Conservation (phyloP, 37 sponge, comb jelly and placozoan genomes). For the Petrosia ficiformis region DNA sequence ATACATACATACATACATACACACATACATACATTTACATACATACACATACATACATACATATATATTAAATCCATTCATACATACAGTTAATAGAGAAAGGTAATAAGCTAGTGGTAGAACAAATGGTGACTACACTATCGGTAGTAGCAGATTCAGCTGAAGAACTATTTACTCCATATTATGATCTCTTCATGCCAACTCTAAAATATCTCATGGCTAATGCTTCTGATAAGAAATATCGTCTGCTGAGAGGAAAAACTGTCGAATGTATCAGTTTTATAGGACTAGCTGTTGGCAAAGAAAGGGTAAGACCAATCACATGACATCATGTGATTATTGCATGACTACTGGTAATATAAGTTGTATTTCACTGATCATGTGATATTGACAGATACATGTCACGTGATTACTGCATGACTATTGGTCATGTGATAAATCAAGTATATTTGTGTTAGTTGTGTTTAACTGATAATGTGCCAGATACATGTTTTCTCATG, state of each 20-base stretch:
- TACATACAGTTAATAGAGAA: slow-evolving; percentile 67
- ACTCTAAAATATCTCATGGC: slow-evolving; percentile 94
- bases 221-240: slow-evolving; percentile 74
- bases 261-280: slow-evolving; percentile 97
- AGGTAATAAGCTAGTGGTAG: slow-evolving; percentile 81
- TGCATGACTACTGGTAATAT: background rate
- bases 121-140: slow-evolving; percentile 89
- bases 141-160: slow-evolving; percentile 94
- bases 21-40: no score
- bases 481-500: no score
- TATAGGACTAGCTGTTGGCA: slow-evolving; percentile 97
- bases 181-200: slow-evolving; percentile 97
- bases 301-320: slow-evolving; percentile 72
- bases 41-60: no score
- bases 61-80: background rate
- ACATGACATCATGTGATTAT: background rate
- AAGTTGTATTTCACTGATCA: background rate
- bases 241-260: slow-evolving; percentile 89
- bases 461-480: no score
- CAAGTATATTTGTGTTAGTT: no score
- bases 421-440: no score
- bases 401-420: background rate
- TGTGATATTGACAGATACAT: background rate
- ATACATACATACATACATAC: slow-evolving; percentile 13
- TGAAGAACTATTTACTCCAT: slow-evolving; percentile 86